phyloP scores from a whole-genome alignment of 1,140 invertebrate genomes.

The Dinothrombium tinctorium region DNA sequence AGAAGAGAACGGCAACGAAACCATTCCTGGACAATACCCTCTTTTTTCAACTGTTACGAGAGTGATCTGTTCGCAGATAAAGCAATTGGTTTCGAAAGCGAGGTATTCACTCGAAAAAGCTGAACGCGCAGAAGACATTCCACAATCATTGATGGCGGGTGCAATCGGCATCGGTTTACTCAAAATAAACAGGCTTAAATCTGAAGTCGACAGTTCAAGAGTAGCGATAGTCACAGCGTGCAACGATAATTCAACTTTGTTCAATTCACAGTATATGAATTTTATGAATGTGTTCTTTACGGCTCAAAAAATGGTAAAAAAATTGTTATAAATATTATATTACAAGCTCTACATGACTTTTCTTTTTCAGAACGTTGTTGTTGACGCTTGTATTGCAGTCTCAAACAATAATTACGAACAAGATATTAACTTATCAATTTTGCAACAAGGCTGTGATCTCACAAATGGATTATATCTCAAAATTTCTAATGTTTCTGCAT shows the following conservation, averaged over 20 bases:
- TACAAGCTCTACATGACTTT: too few relatives aligned
- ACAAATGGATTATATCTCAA: conserved; percentile 60
- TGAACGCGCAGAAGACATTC: too few relatives aligned
- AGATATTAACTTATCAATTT: conserved; percentile 26
- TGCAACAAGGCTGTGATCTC: conserved; percentile 57
- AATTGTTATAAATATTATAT: too few relatives aligned
- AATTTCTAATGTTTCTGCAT: conserved; percentile 22
- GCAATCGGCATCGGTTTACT: conserved; percentile 64
- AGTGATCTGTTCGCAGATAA: conserved; percentile 44
- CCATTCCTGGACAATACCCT: conserved; percentile 76
- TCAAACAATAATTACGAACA: conserved; percentile 66
- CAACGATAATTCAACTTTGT: conserved; percentile 1
- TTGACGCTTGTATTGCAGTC: too few relatives aligned
- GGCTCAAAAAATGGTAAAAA: conserved; percentile 58
- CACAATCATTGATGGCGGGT: conserved; percentile 39
- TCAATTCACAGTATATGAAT: conserved; percentile 80
- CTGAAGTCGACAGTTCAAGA: conserved; percentile 3
- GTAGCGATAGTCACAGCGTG: conserved; percentile 6
- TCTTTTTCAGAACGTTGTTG: too few relatives aligned
- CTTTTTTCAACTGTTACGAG: conserved; percentile 57
- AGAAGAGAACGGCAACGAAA: conserved; percentile 31
- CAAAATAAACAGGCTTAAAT: conserved; percentile 33
- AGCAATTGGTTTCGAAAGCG: conserved; percentile 20
- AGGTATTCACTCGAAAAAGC: neutral
- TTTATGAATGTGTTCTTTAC: conserved; percentile 97